A percentile compares a stretch with the other conserved stretches of the same genome.
These are phyloP conservation scores for Nomada flava DNA, from an alignment of 2,888 invertebrate species.

Conservation along the genomic window DNA sequence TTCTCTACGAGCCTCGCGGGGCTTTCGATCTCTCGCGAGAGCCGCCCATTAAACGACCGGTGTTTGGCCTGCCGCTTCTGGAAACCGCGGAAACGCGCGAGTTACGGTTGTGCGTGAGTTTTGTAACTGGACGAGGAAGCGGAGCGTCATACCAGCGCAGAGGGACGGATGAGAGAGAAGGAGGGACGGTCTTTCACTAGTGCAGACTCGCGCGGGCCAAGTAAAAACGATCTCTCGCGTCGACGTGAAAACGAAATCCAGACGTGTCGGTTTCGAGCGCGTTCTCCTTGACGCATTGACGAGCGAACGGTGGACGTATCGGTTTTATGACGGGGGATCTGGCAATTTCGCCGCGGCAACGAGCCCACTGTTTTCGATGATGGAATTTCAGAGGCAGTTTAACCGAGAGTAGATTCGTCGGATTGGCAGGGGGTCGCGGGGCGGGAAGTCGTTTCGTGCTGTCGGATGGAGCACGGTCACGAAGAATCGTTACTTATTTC, in stretches of 20 bases:
- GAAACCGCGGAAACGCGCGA: conserved; percentile 53
- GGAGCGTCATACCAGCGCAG: neutral
- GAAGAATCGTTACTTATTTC: conserved; percentile 44
- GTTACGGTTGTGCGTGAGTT: conserved; percentile 21
- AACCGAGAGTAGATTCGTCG: neutral
- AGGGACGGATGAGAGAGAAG: neutral
- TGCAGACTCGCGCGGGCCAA: conserved; percentile 8
- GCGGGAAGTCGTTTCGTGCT: neutral
- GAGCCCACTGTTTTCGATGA: conserved; percentile 33
- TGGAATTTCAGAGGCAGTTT: conserved; percentile 26
- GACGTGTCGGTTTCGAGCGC: conserved; percentile 36
- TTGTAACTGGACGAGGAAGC: conserved; percentile 15
- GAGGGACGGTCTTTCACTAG: neutral
- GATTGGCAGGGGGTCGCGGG: neutral
- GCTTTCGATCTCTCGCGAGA: conserved; percentile 38
- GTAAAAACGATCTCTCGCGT: conserved; percentile 44
- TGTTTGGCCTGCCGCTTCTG: conserved; percentile 6
- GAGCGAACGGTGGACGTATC: conserved; percentile 9
- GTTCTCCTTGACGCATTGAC: conserved; percentile 1
- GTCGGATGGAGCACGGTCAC: conserved; percentile 9
- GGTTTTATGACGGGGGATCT: conserved; percentile 47
- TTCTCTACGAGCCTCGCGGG: conserved; percentile 28
- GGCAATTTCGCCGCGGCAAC: conserved; percentile 25
- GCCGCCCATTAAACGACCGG: conserved; percentile 27
- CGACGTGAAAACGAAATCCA: conserved; percentile 48